phyloP scores from a whole-genome alignment of 1,140 invertebrate genomes.

The Dendroctonus ponderosae region DNA sequence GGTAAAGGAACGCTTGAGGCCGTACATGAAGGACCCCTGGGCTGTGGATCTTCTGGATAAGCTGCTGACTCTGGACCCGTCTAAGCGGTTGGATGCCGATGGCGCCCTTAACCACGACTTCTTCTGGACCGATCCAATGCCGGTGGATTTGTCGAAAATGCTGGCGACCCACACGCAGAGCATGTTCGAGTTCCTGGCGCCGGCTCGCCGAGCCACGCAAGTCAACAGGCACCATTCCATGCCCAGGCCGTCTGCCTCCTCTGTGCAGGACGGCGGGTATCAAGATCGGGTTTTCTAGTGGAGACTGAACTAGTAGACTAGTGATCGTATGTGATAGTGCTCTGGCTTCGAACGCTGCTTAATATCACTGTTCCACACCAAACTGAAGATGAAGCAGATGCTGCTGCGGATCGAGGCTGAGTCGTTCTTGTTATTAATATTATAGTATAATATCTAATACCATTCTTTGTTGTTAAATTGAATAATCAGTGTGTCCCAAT shows the following conservation, averaged over 20 bases:
- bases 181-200: conserved; percentile 95
- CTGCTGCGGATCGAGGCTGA: too few species aligned
- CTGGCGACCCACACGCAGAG: conserved; percentile 89
- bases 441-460: too few species aligned
- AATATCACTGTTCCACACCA: too few species aligned
- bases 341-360: too few species aligned
- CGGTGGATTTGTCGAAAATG: conserved; percentile 89
- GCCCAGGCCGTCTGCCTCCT: conserved; percentile 56
- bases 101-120: conserved; percentile 96
- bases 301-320: neutral
- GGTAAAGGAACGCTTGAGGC: conserved; percentile 83
- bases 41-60: conserved; percentile 94
- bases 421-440: too few species aligned
- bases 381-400: too few species aligned
- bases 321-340: too few species aligned
- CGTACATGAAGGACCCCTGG: conserved; percentile 88
- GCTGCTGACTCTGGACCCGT: conserved; percentile 87
- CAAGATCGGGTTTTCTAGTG: conserved; percentile 73
- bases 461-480: too few species aligned
- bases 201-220: conserved; percentile 69
- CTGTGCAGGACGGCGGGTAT: conserved; percentile 63
- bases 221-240: conserved; percentile 68
- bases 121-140: conserved; percentile 97
- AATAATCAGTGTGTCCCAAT: too few species aligned
- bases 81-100: conserved; percentile 87